phyloP scores from a whole-genome alignment of 2,888 invertebrate species.

The Pseudococcus viburni region DNA sequence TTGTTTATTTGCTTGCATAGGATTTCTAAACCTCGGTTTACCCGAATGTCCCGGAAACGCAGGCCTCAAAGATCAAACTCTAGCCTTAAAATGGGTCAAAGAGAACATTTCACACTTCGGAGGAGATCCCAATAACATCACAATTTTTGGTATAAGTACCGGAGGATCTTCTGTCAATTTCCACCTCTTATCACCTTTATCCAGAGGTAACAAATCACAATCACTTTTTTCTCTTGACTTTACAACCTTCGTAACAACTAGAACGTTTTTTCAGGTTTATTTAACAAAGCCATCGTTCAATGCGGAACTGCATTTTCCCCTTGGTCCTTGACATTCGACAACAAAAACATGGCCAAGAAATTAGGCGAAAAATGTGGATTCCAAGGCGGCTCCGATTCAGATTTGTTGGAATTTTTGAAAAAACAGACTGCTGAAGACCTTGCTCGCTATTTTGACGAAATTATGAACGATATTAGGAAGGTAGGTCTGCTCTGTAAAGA shows the following conservation, averaged over 20 bases:
- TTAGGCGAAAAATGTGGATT: constrained; percentile 68
- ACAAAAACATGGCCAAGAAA: constrained; percentile 65
- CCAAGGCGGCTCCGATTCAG: constrained; percentile 64
- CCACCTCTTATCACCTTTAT: constrained; percentile 64
- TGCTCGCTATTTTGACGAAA: constrained; percentile 56
- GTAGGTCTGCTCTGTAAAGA: not conserved
- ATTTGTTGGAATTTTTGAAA: constrained; percentile 68
- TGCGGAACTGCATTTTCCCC: constrained; percentile 68
- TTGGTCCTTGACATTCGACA: constrained; percentile 68
- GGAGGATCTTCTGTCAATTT: constrained; percentile 67
- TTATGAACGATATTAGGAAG: not conserved
- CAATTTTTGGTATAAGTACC: constrained; percentile 70
- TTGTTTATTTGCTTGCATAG: too few relatives aligned
- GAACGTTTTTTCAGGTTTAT: constrained; percentile 68
- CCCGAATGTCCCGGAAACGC: constrained; percentile 68
- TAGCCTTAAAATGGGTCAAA: constrained; percentile 74
- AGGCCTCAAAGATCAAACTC: constrained; percentile 76
- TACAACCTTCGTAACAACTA: not conserved
- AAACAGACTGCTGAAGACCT: constrained; percentile 67
- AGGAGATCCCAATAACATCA: constrained; percentile 72
- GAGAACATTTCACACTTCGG: not conserved
- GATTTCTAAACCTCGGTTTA: not conserved
- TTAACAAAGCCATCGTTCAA: constrained; percentile 69
- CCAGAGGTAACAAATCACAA: constrained; percentile 37
- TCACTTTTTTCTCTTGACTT: not conserved